Conservation (phyloP, 2,888 invertebrate genomes). For the Lasioglossum lativentre region DNA sequence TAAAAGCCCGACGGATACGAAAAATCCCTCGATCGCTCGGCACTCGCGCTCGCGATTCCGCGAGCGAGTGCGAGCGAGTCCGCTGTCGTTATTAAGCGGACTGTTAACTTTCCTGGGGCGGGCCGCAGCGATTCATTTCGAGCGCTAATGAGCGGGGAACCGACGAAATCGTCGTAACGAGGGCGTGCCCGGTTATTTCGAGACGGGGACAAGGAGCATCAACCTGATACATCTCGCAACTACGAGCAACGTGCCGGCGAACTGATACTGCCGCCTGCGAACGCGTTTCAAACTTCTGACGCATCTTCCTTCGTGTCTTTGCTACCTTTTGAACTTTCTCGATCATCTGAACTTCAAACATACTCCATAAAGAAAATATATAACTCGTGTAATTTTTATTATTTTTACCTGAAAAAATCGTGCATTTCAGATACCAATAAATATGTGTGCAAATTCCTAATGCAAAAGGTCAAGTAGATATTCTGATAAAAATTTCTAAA, state of each 20-base stretch:
- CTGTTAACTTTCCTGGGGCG: conserved; percentile 23
- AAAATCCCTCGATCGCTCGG: conserved; percentile 24
- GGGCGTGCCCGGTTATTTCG: conserved; percentile 69
- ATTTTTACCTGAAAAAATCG: background rate
- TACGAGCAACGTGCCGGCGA: background rate
- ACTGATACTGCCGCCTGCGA: background rate
- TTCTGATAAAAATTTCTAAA: background rate
- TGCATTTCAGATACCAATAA: background rate
- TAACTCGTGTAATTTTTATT: background rate
- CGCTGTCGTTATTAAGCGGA: conserved; percentile 24
- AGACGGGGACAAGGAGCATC: conserved; percentile 69
- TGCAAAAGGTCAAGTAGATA: background rate
- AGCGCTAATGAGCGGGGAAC: conserved; percentile 49
- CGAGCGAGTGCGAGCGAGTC: background rate
- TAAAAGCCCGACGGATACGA: conserved; percentile 39
- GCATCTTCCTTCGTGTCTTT: no score
- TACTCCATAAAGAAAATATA: background rate
- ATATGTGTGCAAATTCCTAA: background rate
- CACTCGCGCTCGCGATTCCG: background rate
- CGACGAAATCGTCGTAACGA: conserved; percentile 64
- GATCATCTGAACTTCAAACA: background rate
- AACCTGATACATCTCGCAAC: conserved; percentile 46
- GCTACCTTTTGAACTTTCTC: background rate
- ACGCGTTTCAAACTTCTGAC: background rate
- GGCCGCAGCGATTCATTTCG: conserved; percentile 36